Base-by-base conservation (phyloP, 2,113 vertebrate genomes). In the Alosa alosa region DNA sequence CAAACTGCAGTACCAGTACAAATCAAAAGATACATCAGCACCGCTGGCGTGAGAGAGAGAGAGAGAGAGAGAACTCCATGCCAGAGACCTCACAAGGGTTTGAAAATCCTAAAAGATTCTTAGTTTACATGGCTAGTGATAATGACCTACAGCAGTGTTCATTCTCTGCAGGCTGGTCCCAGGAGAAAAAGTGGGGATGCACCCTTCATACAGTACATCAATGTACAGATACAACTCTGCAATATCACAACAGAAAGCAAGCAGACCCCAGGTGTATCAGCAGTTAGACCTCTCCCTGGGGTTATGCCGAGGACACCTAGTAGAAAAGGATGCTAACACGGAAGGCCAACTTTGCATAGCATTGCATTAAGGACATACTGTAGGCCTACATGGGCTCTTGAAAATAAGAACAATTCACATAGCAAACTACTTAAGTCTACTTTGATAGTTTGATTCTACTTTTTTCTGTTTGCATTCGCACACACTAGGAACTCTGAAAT, bases 31-130 rank as follows among this genome's bases (percentile, higher is more conserved):
- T 72, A 7, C 64, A 72, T 72, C 25, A 72, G 4, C 64, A 9
- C 11, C 3, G 9, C 64, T 36, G 25, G 86, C 90, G 31, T 89
- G 11, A 17, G 55, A 41, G 18, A 0, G 78, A 88, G 49, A 41
- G 39, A 87, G 84, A 81, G 46, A 2, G 20, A 81, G 18, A 72
- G 72, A 82, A 31, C n/a, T 11, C 31, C 13, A 31, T 31, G 13
- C n/a, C 64, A 68, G 64, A 68, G 31, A 68, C n/a, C 7, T 68
- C 10, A 11, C 64, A 31, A 68, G 64, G n/a, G 6, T 68, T 68
- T 31, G 7, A 68, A 68, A 68, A 31, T 68, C 20, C 25, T 11
- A 68, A 68, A 68, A 25, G 9, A 50, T 15, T 68, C 64, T 11
- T 68, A 9, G n/a, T 68, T 11, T n/a, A 31, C 64, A 68, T 31